Base-by-base conservation (phyloP, 35 echinoderm and acorn worm species). In the Eucidaris tribuloides region DNA sequence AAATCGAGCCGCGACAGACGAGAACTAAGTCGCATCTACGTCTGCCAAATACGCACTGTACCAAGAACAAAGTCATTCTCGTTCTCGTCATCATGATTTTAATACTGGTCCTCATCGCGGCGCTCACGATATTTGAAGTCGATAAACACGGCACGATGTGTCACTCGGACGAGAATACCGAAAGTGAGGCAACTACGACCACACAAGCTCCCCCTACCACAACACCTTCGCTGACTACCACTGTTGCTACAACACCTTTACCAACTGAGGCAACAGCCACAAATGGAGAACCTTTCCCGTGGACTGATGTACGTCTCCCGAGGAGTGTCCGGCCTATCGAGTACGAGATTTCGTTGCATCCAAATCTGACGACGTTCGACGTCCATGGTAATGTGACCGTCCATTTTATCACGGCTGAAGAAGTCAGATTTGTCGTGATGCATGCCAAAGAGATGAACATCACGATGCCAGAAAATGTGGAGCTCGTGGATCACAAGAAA, bases 361-460 rank as follows among this genome's bases (percentile, higher is more conserved):
- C 94, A 52, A 88, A 97, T 48, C 65, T 96, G 3, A 71, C 68
- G 41, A 91, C 66, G 0, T 20, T 46, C 20, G 7, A 83, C 34
- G 89, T 89, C 2, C 37, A 3, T 20, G 94, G 94, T 18, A 45
- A 45, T 25, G 89, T 92, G 18, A 58, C 18, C 9, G 86, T 97
- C 24, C 20, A 61, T 5, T 42, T 92, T 15, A 37, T 29, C 3
- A 77, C 71, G 9, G 74, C 14, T 7, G 30, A 52, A 27, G 28
- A 60, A 46, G 57, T 65, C 1, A 28, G 71, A 19, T 82, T 82
- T 44, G 86, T 97, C 55, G 57, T 97, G 23, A 52, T 97, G 38
- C 94, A 97, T 85, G 55, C 58, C 7, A 84, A 85, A 61, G 61
- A 70, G 17, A 92, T 97, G 78, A 82, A 39, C 18, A n/a, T 97